phyloP scores from a whole-genome alignment of 1,140 invertebrate species.

The Drosophila auraria region DNA sequence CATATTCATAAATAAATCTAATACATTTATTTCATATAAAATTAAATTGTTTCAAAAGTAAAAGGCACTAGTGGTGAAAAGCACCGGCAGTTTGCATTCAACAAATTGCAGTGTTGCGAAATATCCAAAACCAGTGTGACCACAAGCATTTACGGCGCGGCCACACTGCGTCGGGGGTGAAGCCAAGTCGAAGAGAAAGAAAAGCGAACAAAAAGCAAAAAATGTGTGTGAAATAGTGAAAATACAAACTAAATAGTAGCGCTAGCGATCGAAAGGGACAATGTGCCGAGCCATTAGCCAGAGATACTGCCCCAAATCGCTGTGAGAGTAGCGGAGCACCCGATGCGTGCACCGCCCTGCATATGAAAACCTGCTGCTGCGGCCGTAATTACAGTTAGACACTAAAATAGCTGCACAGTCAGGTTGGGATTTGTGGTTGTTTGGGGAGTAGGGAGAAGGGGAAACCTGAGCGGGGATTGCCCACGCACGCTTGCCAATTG shows the following conservation, averaged over 20 bases:
- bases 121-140: conserved; percentile 9
- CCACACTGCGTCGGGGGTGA: conserved; percentile 56
- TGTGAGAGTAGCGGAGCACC: conserved; percentile 1
- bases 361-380: conserved; percentile 72
- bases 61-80: not conserved
- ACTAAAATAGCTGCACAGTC: conserved; percentile 74
- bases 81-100: not conserved
- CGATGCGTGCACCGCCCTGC: conserved; percentile 39
- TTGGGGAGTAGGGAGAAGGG: conserved; percentile 49
- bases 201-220: conserved; percentile 53
- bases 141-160: not conserved
- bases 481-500: conserved; percentile 47
- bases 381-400: conserved; percentile 75
- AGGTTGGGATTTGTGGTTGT: conserved; percentile 32
- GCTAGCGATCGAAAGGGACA: conserved; percentile 13
- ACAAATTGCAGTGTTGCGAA: conserved; percentile 19
- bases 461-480: conserved; percentile 21
- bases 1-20: too few relatives aligned
- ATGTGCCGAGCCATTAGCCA: conserved; percentile 16
- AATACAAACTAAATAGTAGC: conserved; percentile 47
- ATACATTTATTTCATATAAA: not conserved
- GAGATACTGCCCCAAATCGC: conserved; percentile 12
- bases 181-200: conserved; percentile 47
- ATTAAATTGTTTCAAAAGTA: not conserved
- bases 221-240: conserved; percentile 68